Evolutionary conservation across 2,797 vertebrate genomes (phyloP).

Genomic region (Oreochromis mossambicus): DNA sequence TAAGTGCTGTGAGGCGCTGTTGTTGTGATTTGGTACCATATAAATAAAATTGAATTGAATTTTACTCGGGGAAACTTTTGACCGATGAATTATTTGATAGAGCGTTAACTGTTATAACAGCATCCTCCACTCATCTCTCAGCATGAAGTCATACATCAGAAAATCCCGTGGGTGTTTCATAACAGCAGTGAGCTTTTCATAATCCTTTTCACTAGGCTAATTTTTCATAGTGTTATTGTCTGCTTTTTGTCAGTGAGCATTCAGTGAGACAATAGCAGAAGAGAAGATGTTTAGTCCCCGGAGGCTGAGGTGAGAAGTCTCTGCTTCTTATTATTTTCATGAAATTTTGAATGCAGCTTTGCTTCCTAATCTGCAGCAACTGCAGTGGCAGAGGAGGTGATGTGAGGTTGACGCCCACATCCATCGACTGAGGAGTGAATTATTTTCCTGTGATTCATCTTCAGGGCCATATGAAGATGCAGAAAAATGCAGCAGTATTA

Average conservation of each 20-base stretch:
- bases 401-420: background rate
- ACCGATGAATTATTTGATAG: background rate
- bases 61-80: background rate
- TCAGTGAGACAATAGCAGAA: background rate
- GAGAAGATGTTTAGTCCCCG: background rate
- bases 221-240: background rate
- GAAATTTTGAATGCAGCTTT: background rate
- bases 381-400: background rate
- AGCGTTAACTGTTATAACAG: background rate
- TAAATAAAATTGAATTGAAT: rapidly evolving
- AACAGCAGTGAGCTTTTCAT: background rate
- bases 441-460: background rate
- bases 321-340: background rate
- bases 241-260: background rate
- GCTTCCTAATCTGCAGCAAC: background rate
- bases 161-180: background rate
- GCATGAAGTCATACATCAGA: background rate
- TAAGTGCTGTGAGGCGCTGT: background rate
- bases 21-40: background rate
- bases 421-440: background rate
- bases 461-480: background rate
- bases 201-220: background rate
- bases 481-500: background rate
- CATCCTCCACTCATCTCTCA: background rate
- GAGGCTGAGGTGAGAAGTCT: background rate